These are phyloP conservation scores for Nipponacmea schrenckii DNA, from an alignment of 2,888 invertebrate genomes.

Conservation along the genomic window DNA sequence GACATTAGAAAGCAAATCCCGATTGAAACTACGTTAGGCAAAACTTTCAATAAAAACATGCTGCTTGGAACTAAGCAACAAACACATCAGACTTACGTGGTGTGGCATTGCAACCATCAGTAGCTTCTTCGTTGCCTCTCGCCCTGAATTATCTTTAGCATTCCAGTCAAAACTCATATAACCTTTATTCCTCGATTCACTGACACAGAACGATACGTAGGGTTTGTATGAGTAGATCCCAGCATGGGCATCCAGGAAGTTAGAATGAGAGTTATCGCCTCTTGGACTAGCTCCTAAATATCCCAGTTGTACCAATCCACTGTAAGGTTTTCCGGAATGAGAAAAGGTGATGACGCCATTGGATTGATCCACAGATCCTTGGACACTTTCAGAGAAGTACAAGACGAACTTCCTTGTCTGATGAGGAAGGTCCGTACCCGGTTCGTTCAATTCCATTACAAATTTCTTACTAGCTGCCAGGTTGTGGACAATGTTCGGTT, in stretches of 20 bases:
- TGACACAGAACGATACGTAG: slow-evolving; percentile 42
- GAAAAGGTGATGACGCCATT: slow-evolving; percentile 38
- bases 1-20: not conserved
- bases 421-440: slow-evolving; percentile 40
- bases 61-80: not conserved
- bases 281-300: slow-evolving; percentile 46
- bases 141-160: slow-evolving; percentile 37
- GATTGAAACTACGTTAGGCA: not conserved
- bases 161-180: slow-evolving; percentile 50
- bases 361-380: slow-evolving; percentile 31
- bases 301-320: slow-evolving; percentile 47
- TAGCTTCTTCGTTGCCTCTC: slow-evolving; percentile 28
- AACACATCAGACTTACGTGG: slow-evolving; percentile 37
- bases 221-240: slow-evolving; percentile 49
- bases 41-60: not conserved
- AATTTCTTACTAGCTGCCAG: slow-evolving; percentile 41
- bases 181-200: slow-evolving; percentile 33
- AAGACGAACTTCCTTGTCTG: slow-evolving; percentile 49
- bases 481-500: slow-evolving; percentile 11
- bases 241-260: slow-evolving; percentile 40
- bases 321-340: slow-evolving; percentile 39
- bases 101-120: slow-evolving; percentile 53
- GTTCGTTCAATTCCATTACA: slow-evolving; percentile 52
- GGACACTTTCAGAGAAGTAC: slow-evolving; percentile 45
- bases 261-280: slow-evolving; percentile 40